Percentiles rank a stretch among this genome's conserved stretches.
These are phyloP conservation scores for Venusia cambrica DNA, from an alignment of 2,888 invertebrate species.

Conservation along the genomic window DNA sequence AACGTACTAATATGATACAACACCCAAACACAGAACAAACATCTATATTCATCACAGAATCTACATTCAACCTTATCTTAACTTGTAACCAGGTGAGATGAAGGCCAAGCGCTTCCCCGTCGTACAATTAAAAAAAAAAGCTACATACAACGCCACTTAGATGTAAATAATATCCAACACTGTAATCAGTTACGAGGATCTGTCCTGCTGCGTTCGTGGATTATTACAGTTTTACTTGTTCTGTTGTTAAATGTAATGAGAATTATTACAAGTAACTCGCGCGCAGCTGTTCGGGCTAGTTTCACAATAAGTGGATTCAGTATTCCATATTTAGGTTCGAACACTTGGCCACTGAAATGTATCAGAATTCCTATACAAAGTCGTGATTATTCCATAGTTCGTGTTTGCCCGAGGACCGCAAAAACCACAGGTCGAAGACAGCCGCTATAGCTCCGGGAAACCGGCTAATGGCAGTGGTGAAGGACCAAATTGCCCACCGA, in stretches of 20 bases:
- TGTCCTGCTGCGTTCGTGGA: conserved; percentile 5
- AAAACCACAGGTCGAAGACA: conserved; percentile 39
- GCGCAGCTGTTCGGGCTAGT: conserved; percentile 20
- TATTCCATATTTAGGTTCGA: conserved; percentile 15
- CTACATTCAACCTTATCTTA: no score
- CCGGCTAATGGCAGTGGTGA: conserved; percentile 39
- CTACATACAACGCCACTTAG: conserved; percentile 24
- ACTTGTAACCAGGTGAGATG: no score
- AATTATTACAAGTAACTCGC: conserved; percentile 13
- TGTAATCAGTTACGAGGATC: conserved; percentile 9
- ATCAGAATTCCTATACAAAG: conserved; percentile 15
- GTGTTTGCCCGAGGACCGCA: conserved; percentile 50
- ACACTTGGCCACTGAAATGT: conserved; percentile 14
- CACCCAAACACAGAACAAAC: no score
- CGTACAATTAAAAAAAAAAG: no score
- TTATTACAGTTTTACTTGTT: conserved; percentile 9
- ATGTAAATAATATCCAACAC: conserved; percentile 27
- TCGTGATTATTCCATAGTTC: conserved; percentile 29
- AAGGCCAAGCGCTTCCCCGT: no score
- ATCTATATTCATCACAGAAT: no score
- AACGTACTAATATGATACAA: no score
- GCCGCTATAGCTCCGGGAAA: conserved; percentile 39
- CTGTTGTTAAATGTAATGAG: conserved; percentile 7
- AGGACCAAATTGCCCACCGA: conserved; percentile 42
- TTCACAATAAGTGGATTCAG: conserved; percentile 14